Conservation (phyloP, 2,113 vertebrate species). For the Ginglymostoma cirratum region DNA sequence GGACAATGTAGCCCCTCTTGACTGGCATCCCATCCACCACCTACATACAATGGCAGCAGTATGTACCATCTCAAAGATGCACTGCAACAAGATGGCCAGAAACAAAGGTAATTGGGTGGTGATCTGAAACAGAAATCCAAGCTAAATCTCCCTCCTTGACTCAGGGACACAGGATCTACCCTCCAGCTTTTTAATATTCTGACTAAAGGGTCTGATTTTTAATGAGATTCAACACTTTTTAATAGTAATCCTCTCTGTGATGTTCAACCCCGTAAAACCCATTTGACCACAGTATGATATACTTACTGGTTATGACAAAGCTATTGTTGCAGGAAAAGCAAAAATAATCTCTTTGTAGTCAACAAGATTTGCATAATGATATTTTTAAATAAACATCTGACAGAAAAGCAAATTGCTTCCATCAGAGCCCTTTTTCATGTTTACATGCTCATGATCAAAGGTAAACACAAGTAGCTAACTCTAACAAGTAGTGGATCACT, state of each 20-base stretch:
- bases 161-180: not conserved
- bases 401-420: not conserved
- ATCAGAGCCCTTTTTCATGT: not conserved
- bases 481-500: not conserved
- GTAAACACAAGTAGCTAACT: not conserved
- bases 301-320: not conserved
- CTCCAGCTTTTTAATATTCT: not conserved
- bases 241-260: not conserved
- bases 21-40: too few relatives aligned
- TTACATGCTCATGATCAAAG: not conserved
- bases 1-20: too few relatives aligned
- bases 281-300: not conserved
- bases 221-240: not conserved
- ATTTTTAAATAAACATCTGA: not conserved
- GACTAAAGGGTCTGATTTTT: not conserved
- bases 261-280: not conserved
- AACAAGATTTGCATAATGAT: not conserved
- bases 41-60: too few relatives aligned
- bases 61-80: too few relatives aligned
- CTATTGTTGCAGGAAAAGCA: not conserved
- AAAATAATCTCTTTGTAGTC: not conserved
- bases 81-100: too few relatives aligned
- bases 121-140: not conserved
- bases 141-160: not conserved
- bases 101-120: not conserved